Evolutionary conservation across 2,797 vertebrate species (phyloP).

Genomic region (Darevskia mixta): DNA sequence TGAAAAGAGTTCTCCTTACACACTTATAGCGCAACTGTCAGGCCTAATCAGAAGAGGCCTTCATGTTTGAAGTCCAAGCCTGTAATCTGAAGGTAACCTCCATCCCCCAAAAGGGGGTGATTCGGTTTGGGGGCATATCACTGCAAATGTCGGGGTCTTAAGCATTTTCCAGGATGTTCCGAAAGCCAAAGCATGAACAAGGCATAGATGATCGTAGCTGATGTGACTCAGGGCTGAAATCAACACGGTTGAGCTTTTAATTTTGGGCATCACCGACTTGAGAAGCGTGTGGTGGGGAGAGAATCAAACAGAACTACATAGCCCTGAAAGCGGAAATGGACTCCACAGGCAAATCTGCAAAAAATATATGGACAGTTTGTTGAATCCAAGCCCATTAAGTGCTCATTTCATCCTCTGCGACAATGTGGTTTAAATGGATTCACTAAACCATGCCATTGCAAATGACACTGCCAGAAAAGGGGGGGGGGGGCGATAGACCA

Average conservation of each 20-base stretch:
- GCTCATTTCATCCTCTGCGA: too few relatives aligned
- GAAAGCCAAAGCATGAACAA: neutral
- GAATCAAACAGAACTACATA: too few relatives aligned
- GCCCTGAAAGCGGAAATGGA: neutral
- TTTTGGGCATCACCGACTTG: neutral
- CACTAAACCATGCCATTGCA: too few relatives aligned
- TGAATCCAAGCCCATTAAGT: neutral
- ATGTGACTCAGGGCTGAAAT: neutral
- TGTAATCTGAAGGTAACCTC: neutral
- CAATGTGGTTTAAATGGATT: too few relatives aligned
- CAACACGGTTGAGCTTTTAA: neutral
- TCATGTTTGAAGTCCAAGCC: neutral
- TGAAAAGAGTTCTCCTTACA: conserved; percentile 50
- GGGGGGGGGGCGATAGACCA: too few relatives aligned
- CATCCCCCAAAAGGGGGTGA: neutral
- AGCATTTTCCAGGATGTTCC: too few relatives aligned
- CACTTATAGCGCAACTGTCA: conserved; percentile 24
- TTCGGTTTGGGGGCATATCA: too few relatives aligned
- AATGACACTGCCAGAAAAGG: too few relatives aligned
- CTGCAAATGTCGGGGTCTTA: neutral
- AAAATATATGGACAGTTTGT: neutral
- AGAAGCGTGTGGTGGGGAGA: neutral
- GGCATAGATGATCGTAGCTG: neutral
- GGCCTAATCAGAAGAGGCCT: neutral
- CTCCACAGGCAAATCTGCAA: neutral